Conservation (phyloP, 1,140 invertebrate species). For the Drosophila ambigua region DNA sequence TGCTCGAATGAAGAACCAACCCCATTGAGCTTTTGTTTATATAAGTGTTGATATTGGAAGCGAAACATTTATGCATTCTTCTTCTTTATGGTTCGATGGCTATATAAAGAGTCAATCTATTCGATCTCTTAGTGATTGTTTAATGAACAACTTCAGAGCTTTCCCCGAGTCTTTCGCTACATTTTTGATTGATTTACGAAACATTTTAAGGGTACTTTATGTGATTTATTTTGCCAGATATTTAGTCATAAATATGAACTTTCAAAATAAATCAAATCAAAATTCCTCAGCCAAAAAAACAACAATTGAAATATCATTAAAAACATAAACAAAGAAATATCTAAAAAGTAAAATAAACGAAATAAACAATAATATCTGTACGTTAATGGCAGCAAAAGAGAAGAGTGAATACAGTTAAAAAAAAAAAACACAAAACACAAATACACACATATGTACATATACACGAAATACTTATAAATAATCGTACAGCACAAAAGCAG, state of each 20-base stretch:
- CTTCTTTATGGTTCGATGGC: too few relatives aligned
- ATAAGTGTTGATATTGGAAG: too few relatives aligned
- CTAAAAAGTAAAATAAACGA: constrained; percentile 5
- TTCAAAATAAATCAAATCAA: constrained; percentile 38
- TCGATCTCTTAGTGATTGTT: too few relatives aligned
- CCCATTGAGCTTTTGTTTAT: background rate
- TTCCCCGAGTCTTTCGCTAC: too few relatives aligned
- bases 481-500: constrained; percentile 29
- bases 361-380: constrained; percentile 58
- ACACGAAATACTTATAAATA: constrained; percentile 33
- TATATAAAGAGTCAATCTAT: too few relatives aligned
- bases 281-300: constrained; percentile 10
- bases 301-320: constrained; percentile 15
- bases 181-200: too few relatives aligned
- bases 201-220: too few relatives aligned
- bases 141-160: too few relatives aligned
- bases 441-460: constrained; percentile 1
- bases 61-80: too few relatives aligned
- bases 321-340: constrained; percentile 5
- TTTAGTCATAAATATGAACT: constrained; percentile 3
- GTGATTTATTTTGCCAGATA: too few relatives aligned
- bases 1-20: constrained; percentile 13
- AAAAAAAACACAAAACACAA: constrained; percentile 33
- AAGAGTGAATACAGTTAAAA: constrained; percentile 14
- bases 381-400: constrained; percentile 34